A percentile compares a stretch with the other conserved stretches of the same genome.
phyloP scores from a whole-genome alignment of 2,113 vertebrate genomes.

The Corythoichthys haematopterus region DNA sequence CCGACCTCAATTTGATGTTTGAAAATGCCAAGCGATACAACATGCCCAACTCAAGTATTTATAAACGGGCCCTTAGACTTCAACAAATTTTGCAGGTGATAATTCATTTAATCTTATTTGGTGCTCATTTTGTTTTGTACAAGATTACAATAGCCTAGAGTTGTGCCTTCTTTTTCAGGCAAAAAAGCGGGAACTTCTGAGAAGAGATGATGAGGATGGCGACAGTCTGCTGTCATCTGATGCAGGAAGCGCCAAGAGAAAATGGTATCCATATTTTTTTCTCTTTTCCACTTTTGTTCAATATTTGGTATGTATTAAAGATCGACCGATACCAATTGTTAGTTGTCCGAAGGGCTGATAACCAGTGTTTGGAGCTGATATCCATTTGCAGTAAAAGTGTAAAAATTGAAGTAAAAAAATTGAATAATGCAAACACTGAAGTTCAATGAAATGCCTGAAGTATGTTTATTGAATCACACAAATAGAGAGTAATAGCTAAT shows the following conservation, averaged over 20 bases:
- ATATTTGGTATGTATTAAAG: neutral
- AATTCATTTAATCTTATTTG: neutral
- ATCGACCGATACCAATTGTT: no score
- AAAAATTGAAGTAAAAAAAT: no score
- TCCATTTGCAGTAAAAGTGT: no score
- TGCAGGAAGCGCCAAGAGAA: conserved; percentile 86
- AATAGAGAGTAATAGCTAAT: no score
- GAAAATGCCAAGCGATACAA: conserved; percentile 99
- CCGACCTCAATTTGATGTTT: conserved; percentile 92
- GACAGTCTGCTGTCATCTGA: conserved; percentile 95
- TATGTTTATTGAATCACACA: no score
- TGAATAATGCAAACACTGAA: no score
- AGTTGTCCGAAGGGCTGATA: no score
- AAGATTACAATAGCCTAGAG: neutral
- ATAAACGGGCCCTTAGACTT: conserved; percentile 90
- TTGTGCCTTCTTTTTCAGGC: conserved; percentile 65
- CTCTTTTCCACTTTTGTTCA: neutral
- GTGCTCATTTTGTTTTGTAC: neutral
- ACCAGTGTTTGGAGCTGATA: no score
- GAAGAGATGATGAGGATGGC: conserved; percentile 90
- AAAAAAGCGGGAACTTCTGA: conserved; percentile 88
- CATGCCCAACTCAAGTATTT: conserved; percentile 94
- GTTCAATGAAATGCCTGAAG: no score
- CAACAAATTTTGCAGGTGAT: conserved; percentile 94
- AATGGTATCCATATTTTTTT: conserved; percentile 74